Conservation (phyloP, 2,113 vertebrate species). For the Anguilla japonica region DNA sequence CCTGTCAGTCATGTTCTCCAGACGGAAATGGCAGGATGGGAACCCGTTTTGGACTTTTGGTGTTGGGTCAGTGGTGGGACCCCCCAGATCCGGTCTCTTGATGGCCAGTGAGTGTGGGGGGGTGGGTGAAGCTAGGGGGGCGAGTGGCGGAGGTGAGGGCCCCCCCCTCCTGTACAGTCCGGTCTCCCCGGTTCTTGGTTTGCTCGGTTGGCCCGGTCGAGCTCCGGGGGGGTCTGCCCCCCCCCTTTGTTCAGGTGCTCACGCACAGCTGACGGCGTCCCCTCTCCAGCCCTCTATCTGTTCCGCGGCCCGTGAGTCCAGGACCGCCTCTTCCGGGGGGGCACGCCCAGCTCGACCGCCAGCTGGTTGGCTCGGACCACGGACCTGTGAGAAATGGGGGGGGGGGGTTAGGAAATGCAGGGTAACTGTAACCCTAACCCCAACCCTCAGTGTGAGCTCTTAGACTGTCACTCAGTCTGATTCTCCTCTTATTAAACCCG, state of each 20-base stretch:
- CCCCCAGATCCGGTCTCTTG: background rate
- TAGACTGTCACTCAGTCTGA: background rate
- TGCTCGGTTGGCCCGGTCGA: background rate
- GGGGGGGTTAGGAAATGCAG: background rate
- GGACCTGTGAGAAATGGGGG: conserved; percentile 33
- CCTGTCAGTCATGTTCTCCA: background rate
- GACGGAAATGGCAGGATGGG: background rate
- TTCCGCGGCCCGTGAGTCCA: conserved; percentile 14
- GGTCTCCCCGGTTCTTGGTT: background rate
- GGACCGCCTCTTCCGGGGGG: conserved; percentile 8
- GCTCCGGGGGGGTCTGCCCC: background rate
- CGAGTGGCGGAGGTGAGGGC: too few species aligned
- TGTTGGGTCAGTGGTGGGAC: background rate
- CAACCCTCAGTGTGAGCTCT: too few species aligned
- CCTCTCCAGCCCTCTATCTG: conserved; percentile 41
- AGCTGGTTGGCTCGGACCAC: conserved; percentile 11
- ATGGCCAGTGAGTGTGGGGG: background rate
- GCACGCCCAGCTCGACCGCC: background rate
- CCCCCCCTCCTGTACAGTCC: background rate
- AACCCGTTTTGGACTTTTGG: background rate
- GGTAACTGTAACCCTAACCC: too few species aligned
- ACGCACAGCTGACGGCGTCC: conserved; percentile 15
- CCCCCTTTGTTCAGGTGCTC: conserved; percentile 61
- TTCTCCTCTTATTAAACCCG: background rate
- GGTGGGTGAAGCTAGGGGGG: background rate